Evolutionary conservation across 2,113 vertebrate genomes (phyloP).

Genomic region (Solea solea): DNA sequence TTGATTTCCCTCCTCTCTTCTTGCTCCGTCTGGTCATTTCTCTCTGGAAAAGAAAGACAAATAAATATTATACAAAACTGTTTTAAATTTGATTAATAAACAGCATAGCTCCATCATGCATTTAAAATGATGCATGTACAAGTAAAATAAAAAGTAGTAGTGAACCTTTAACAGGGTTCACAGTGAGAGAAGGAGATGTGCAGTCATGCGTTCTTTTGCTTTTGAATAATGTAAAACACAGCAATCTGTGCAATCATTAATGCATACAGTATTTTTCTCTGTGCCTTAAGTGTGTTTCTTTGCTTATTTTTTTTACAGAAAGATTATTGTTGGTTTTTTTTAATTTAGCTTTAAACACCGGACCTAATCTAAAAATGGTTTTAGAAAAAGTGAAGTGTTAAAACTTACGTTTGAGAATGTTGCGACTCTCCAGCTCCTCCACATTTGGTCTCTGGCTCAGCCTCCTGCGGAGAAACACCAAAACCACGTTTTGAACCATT

Average conservation of each 20-base stretch:
- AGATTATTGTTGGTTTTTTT: background rate
- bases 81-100: background rate
- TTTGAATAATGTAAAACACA: slow-evolving; percentile 50
- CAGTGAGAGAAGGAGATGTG: slow-evolving; percentile 26
- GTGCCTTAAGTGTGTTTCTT: background rate
- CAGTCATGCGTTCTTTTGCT: slow-evolving; percentile 29
- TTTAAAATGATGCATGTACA: background rate
- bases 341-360: background rate
- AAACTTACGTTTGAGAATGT: slow-evolving; percentile 97
- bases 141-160: background rate
- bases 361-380: too few species aligned
- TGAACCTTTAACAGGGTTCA: background rate
- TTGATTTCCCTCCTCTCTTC: slow-evolving; percentile 98
- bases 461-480: slow-evolving; percentile 97
- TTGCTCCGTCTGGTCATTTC: slow-evolving; percentile 97
- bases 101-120: too few species aligned
- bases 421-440: slow-evolving; percentile 96
- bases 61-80: background rate
- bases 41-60: slow-evolving; percentile 80
- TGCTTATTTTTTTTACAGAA: background rate
- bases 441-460: slow-evolving; percentile 98
- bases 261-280: background rate
- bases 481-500: slow-evolving; percentile 95
- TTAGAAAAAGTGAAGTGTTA: background rate
- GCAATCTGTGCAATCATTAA: slow-evolving; percentile 15